Conservation (phyloP, 2,888 invertebrate species). For the Eucera pruinosa region DNA sequence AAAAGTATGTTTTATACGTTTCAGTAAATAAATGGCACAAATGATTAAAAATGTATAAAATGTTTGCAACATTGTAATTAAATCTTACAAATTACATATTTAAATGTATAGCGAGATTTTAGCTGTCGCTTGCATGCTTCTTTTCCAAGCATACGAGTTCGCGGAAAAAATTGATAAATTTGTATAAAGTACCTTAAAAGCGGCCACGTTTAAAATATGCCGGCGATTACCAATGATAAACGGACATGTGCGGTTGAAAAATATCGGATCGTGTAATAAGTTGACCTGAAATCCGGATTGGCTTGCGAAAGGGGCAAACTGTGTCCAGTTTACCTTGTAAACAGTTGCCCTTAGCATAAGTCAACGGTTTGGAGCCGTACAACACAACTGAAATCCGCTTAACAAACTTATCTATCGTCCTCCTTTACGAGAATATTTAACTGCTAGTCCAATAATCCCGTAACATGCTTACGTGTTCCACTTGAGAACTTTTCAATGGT, state of each 20-base stretch:
- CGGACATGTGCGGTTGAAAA: not conserved
- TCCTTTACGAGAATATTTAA: constrained; percentile 55
- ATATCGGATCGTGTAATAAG: constrained; percentile 22
- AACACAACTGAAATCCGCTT: constrained; percentile 54
- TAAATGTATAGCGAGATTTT: too few relatives aligned
- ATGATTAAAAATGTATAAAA: too few relatives aligned
- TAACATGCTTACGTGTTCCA: not conserved
- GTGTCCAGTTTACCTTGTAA: constrained; percentile 45
- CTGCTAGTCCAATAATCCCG: constrained; percentile 41
- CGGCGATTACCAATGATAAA: not conserved
- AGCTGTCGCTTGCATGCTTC: too few relatives aligned
- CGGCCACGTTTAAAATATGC: too few relatives aligned
- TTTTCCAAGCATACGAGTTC: too few relatives aligned
- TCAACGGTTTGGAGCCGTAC: constrained; percentile 46
- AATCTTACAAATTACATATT: too few relatives aligned
- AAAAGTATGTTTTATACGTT: too few relatives aligned
- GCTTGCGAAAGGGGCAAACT: constrained; percentile 37
- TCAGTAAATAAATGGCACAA: too few relatives aligned
- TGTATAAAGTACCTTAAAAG: not conserved
- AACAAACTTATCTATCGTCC: constrained; percentile 55
- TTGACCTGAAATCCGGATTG: constrained; percentile 23
- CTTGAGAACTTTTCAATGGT: constrained; percentile 25
- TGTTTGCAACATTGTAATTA: too few relatives aligned
- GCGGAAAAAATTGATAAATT: not conserved
- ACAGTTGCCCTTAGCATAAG: constrained; percentile 47